Conservation (phyloP, 2,888 invertebrate genomes). For the Andrena trimmerana region DNA sequence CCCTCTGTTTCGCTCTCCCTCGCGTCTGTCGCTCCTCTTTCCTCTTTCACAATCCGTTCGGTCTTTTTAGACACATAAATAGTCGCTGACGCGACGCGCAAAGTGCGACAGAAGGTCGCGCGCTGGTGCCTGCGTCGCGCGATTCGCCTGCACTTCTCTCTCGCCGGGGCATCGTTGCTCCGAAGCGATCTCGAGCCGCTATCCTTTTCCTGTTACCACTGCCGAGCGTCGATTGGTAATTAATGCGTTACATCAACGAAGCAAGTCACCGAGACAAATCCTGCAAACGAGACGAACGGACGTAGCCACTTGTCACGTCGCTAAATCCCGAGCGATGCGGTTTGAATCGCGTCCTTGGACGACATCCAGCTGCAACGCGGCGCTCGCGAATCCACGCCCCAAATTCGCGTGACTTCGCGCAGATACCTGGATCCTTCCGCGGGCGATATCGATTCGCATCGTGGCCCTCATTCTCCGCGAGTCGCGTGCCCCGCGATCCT, state of each 20-base stretch:
- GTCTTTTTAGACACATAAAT: conserved; percentile 73
- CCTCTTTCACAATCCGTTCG: conserved; percentile 37
- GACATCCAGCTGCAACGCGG: not conserved
- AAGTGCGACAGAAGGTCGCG: conserved; percentile 75
- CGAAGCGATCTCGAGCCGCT: conserved; percentile 1
- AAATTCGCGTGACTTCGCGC: conserved; percentile 69
- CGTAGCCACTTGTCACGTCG: not conserved
- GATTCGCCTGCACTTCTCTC: conserved; percentile 47
- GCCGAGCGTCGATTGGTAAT: not conserved
- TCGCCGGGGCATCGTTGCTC: conserved; percentile 17
- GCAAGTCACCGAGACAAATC: not conserved
- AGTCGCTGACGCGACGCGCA: conserved; percentile 76
- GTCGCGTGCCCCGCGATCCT: conserved; percentile 17
- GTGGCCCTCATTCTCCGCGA: conserved; percentile 37
- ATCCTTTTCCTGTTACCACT: not conserved
- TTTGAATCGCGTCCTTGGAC: conserved; percentile 10
- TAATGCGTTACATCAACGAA: conserved; percentile 13
- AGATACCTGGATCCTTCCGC: conserved; percentile 64
- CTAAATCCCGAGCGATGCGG: conserved; percentile 4
- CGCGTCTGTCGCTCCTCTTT: not conserved
- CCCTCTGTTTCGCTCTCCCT: conserved; percentile 10
- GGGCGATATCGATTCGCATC: conserved; percentile 65
- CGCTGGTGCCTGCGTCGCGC: conserved; percentile 69
- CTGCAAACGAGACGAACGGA: conserved; percentile 33
- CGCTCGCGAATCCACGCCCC: conserved; percentile 66